phyloP scores from a whole-genome alignment of 2,113 vertebrate species.

The Sardina pilchardus region DNA sequence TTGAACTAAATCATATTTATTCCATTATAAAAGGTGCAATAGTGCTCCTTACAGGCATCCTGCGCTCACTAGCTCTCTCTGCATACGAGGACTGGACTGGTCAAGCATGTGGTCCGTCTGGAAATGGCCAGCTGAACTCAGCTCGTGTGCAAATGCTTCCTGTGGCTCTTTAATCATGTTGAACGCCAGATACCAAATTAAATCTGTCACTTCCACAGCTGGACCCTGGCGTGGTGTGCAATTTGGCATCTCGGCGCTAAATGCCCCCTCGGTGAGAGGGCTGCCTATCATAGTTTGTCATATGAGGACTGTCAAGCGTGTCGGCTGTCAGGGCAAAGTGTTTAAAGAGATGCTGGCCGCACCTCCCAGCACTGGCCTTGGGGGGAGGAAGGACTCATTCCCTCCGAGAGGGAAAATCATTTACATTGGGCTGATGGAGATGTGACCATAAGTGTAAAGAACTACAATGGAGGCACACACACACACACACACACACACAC shows the following conservation, averaged over 20 bases:
- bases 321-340: constrained; percentile 1
- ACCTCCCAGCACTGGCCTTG: background rate
- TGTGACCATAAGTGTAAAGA: background rate
- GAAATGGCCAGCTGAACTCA: constrained; percentile 2
- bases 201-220: constrained; percentile 62
- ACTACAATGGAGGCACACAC: background rate
- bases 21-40: background rate
- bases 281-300: constrained; percentile 56
- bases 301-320: constrained; percentile 24
- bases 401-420: background rate
- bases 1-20: background rate
- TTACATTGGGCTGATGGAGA: constrained; percentile 13
- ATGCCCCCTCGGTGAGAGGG: constrained; percentile 57
- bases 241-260: constrained; percentile 58
- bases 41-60: background rate
- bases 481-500: constrained; percentile 3
- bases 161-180: constrained; percentile 66
- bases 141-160: constrained; percentile 35
- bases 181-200: constrained; percentile 66
- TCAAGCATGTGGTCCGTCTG: background rate
- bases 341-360: constrained; percentile 6
- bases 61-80: background rate
- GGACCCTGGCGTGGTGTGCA: constrained; percentile 52
- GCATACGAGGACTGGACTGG: background rate
- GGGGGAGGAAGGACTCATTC: background rate